Base-by-base conservation (phyloP, 1,140 invertebrate species). In the Drosophila chauvacae region DNA sequence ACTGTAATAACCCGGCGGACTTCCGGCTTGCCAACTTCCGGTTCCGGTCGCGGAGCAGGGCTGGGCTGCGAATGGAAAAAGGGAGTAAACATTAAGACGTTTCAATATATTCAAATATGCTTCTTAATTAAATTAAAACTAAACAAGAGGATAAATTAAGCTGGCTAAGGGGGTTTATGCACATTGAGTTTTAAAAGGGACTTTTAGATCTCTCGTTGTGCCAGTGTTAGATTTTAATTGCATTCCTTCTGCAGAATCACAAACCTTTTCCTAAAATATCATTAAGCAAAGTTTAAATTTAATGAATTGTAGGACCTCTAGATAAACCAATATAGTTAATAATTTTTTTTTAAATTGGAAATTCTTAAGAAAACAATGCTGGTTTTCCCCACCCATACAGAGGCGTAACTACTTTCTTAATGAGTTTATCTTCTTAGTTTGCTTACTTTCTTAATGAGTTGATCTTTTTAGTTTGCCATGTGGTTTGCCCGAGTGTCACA, bases 11-110 rank as follows among this genome's bases (percentile, higher is more conserved):
- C 59, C 69, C 68, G 35, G 58, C 69, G 56, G 57, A 73, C 63
- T 77, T 87, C 83, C 82, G 77, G 44, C 28, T 42, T 20, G 55
- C 53, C 57, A 48, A 74, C 72, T 77, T 87, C 84, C 84, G 80
- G 39, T 84, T 84, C 76, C 83, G 76, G 48, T 64, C 33, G 48
- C 44, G 23, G 13, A 56, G 55, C 23, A 42, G 28, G 44, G 44
- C 58, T 33, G 28, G 13, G 45, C 77, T 83, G 63, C 50, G 28
- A n/a, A 60, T 55, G 55, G 45, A 81, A 84, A 80, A 30, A 70
- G 53, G 42, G 30, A 6, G 33, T 58, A 18, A 73, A 66, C 30
- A 57, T 41, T 59, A n/a, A 26, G 51, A 39, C 9, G 7, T 42
- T 63, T 63, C 39, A 76, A 58, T 45, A 44, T 48, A 55, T 28